Evolutionary conservation across 2,113 vertebrate genomes (phyloP).

Genomic region (Myotis davidii): DNA sequence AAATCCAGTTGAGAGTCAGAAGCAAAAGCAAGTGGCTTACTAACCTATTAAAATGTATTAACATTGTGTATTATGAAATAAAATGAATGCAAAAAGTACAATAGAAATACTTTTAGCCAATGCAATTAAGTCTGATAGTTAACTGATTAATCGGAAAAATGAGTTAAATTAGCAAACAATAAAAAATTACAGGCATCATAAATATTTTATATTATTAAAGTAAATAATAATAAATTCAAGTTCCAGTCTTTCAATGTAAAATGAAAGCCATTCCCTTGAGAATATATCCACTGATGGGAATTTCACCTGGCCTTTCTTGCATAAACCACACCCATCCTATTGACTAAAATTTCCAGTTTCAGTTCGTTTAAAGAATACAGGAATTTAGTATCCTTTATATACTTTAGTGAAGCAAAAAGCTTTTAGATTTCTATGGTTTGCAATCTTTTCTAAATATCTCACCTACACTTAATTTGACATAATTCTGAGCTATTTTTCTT

Average conservation of each 20-base stretch:
- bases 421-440: neutral
- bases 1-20: neutral
- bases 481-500: constrained; percentile 9
- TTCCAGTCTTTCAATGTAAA: neutral
- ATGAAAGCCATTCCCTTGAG: neutral
- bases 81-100: neutral
- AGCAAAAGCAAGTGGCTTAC: constrained; percentile 8
- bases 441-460: neutral
- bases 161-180: neutral
- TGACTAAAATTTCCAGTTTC: neutral
- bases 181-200: neutral
- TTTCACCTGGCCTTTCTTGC: neutral
- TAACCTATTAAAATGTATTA: neutral
- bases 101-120: neutral
- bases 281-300: neutral
- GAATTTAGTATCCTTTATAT: neutral
- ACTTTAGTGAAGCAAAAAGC: neutral
- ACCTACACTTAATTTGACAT: neutral
- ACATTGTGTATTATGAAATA: neutral
- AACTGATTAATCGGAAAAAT: neutral
- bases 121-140: neutral
- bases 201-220: constrained; percentile 4
- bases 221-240: neutral
- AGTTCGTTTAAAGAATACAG: neutral
- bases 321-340: neutral